These are phyloP conservation scores for Philaethria dido DNA, from an alignment of 2,888 invertebrate species.

Conservation along the genomic window DNA sequence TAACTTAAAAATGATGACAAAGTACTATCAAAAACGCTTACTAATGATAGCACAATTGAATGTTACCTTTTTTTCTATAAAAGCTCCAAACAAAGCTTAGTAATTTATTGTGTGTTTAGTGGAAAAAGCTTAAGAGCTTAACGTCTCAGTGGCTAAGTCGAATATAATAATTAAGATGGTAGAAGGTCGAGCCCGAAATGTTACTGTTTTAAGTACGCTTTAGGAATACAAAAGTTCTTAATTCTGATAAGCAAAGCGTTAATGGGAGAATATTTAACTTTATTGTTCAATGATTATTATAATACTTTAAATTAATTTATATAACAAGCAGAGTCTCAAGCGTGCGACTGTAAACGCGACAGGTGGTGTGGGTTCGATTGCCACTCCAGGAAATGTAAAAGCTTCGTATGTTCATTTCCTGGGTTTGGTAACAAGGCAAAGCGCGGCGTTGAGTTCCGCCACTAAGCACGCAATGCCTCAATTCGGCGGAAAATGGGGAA, in stretches of 20 bases:
- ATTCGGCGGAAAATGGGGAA: too few species aligned
- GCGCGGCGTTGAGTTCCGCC: too few species aligned
- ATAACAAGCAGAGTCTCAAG: too few species aligned
- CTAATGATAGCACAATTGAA: not conserved
- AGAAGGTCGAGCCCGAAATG: slow-evolving; percentile 9
- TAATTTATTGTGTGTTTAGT: slow-evolving; percentile 19
- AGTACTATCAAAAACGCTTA: not conserved
- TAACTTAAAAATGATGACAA: not conserved
- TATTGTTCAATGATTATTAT: not conserved
- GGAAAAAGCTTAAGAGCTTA: slow-evolving; percentile 19
- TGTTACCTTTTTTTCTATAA: not conserved
- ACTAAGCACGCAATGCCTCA: too few species aligned
- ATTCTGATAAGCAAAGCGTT: not conserved
- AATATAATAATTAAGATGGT: slow-evolving; percentile 24
- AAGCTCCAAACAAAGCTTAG: slow-evolving; percentile 4
- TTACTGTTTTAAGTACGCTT: slow-evolving; percentile 15
- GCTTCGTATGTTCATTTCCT: too few species aligned
- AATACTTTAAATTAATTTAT: not conserved
- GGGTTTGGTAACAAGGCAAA: too few species aligned
- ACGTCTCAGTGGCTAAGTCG: slow-evolving; percentile 12
- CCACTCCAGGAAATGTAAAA: too few species aligned
- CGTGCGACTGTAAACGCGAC: too few species aligned
- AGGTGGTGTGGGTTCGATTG: too few species aligned
- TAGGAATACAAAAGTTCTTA: slow-evolving; percentile 8
- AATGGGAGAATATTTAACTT: not conserved